Percentiles rank a stretch among this genome's conserved stretches.
These are phyloP conservation scores for Euzetes globulus DNA, from an alignment of 2,888 invertebrate genomes.

Conservation along the genomic window DNA sequence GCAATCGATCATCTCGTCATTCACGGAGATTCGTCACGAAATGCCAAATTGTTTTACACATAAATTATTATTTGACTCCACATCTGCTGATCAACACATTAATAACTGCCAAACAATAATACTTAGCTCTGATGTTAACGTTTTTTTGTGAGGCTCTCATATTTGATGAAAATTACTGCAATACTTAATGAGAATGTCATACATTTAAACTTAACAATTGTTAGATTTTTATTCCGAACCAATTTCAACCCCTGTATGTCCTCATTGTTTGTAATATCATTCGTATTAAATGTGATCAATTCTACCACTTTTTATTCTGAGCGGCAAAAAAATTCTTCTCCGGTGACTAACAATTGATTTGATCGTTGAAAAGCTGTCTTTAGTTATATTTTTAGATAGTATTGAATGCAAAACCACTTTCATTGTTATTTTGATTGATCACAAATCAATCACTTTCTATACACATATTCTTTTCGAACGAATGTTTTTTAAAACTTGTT, in stretches of 20 bases:
- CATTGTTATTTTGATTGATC: slow-evolving; percentile 15
- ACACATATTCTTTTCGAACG: neutral
- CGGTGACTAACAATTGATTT: neutral
- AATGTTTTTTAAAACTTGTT: neutral
- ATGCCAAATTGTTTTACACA: slow-evolving; percentile 28
- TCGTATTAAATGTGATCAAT: neutral
- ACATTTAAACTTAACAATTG: neutral
- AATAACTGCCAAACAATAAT: slow-evolving; percentile 24
- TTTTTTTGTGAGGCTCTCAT: neutral
- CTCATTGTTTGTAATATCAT: neutral
- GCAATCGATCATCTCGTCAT: slow-evolving; percentile 29
- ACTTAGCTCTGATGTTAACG: neutral
- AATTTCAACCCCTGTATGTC: neutral
- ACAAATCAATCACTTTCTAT: slow-evolving; percentile 22
- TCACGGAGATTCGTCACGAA: slow-evolving; percentile 29
- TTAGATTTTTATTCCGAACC: neutral
- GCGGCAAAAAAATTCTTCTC: neutral
- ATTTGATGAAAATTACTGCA: neutral
- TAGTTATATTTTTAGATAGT: neutral
- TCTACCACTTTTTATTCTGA: neutral
- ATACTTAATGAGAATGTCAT: slow-evolving; percentile 24
- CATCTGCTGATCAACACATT: slow-evolving; percentile 26
- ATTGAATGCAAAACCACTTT: neutral
- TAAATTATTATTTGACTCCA: slow-evolving; percentile 28
- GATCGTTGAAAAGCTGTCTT: neutral